phyloP scores from a whole-genome alignment of 1,140 invertebrate genomes.

The Pissodes strobi region DNA sequence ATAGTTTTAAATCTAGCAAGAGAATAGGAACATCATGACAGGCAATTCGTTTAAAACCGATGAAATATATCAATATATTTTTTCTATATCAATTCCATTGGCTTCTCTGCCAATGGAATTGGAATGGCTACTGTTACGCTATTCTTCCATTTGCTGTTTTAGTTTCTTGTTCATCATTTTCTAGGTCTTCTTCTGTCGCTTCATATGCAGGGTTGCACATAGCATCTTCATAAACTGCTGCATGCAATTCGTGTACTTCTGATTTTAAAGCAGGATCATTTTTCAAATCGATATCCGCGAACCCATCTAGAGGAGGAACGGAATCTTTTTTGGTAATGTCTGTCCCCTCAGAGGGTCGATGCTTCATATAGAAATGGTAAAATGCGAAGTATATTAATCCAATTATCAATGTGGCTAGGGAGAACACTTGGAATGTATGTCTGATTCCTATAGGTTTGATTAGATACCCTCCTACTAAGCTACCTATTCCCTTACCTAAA shows the following conservation, averaged over 20 bases:
- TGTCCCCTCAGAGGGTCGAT: slow-evolving; percentile 46
- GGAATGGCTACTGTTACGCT: too few species aligned
- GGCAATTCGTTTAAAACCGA: too few species aligned
- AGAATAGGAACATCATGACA: too few species aligned
- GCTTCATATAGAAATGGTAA: slow-evolving; percentile 68
- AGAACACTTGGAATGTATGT: slow-evolving; percentile 74
- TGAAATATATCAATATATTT: too few species aligned
- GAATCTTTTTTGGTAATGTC: slow-evolving; percentile 43
- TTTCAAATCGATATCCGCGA: slow-evolving; percentile 37
- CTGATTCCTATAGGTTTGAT: slow-evolving; percentile 76
- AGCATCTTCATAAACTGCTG: slow-evolving; percentile 45
- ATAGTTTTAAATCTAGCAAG: too few species aligned
- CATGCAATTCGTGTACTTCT: slow-evolving; percentile 31
- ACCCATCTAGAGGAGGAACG: slow-evolving; percentile 27
- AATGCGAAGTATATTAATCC: slow-evolving; percentile 73
- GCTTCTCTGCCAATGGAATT: too few species aligned
- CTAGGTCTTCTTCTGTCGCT: slow-evolving; percentile 46
- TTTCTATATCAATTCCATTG: too few species aligned
- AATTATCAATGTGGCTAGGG: slow-evolving; percentile 64
- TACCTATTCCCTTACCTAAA: slow-evolving; percentile 76
- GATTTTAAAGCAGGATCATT: slow-evolving; percentile 17
- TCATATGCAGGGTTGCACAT: slow-evolving; percentile 49
- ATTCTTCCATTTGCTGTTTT: slow-evolving; percentile 16
- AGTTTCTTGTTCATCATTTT: slow-evolving; percentile 28
- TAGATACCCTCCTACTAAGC: slow-evolving; percentile 75